Conservation (phyloP, 2,797 vertebrate species). For the Melanotaenia parkinsoni region DNA sequence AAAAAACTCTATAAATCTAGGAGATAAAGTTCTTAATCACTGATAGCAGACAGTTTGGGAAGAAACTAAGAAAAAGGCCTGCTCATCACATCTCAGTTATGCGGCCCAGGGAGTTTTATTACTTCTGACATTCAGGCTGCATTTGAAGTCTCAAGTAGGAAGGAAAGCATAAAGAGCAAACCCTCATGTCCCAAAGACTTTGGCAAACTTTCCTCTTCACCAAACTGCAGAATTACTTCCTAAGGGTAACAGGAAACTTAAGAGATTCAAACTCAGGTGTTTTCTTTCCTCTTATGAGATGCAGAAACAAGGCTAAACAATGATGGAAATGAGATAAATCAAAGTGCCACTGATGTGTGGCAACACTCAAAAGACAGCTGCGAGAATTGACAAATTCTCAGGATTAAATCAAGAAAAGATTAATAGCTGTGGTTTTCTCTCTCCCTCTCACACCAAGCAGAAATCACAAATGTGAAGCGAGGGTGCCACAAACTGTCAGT, state of each 20-base stretch:
- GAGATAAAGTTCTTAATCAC: constrained; percentile 8
- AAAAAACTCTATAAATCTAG: constrained; percentile 3
- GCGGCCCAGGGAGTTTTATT: constrained; percentile 27
- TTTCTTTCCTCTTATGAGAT: constrained; percentile 40
- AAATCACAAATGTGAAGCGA: not conserved
- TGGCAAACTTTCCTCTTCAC: constrained; percentile 55
- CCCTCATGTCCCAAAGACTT: constrained; percentile 36
- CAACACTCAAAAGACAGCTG: not conserved
- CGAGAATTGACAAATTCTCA: not conserved
- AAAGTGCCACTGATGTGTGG: not conserved
- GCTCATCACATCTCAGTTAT: constrained; percentile 31
- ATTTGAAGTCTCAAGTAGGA: constrained; percentile 20
- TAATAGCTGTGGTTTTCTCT: not conserved
- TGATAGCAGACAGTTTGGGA: not conserved
- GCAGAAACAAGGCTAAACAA: constrained; percentile 44
- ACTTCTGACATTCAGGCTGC: constrained; percentile 35
- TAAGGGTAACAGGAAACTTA: constrained; percentile 53
- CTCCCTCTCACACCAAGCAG: not conserved
- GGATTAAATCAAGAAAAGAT: not conserved
- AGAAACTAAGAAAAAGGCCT: constrained; percentile 5
- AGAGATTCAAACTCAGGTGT: constrained; percentile 36
- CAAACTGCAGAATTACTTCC: constrained; percentile 41
- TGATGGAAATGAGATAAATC: constrained; percentile 1
- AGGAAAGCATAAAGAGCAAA: constrained; percentile 18
- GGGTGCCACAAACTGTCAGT: constrained; percentile 24